Conservation (phyloP, 2,888 invertebrate genomes). For the Parnassius smintheus region DNA sequence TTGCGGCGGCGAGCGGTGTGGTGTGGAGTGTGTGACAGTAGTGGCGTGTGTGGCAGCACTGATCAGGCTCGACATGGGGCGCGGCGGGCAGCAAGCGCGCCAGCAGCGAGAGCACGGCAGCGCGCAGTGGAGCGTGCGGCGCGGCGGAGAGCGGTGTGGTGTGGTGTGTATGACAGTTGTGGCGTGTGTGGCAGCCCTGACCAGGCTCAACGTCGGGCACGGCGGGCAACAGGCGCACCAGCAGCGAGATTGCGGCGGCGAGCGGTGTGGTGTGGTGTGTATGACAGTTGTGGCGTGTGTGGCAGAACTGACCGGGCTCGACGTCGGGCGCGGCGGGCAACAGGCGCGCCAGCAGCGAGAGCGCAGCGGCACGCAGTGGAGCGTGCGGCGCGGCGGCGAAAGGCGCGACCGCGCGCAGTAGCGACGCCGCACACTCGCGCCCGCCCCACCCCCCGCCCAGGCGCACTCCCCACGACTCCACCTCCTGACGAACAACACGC, state of each 20-base stretch:
- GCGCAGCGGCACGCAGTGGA: constrained; percentile 85
- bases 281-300: background rate
- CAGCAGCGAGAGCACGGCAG: constrained; percentile 83
- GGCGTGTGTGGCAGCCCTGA: no score
- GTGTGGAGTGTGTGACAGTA: no score
- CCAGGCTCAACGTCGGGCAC: no score
- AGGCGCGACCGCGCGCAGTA: constrained; percentile 73
- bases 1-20: constrained; percentile 84
- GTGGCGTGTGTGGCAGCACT: background rate
- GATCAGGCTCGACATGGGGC: no score
- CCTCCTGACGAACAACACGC: constrained; percentile 46
- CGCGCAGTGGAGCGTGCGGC: constrained; percentile 62
- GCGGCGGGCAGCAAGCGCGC: constrained; percentile 31
- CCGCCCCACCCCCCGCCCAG: constrained; percentile 76
- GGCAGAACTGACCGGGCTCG: constrained; percentile 45
- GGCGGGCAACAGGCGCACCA: no score
- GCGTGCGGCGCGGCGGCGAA: constrained; percentile 70
- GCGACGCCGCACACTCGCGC: constrained; percentile 40
- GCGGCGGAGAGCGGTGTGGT: no score
- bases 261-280: no score
- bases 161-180: no score
- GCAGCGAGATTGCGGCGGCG: no score
- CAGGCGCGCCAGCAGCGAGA: constrained; percentile 81
- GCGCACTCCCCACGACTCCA: constrained; percentile 68
- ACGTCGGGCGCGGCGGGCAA: constrained; percentile 62